Percentiles rank a stretch among this genome's conserved stretches.
Evolutionary conservation across 2,797 vertebrate genomes (phyloP).

Genomic region (Lacerta bilineata): DNA sequence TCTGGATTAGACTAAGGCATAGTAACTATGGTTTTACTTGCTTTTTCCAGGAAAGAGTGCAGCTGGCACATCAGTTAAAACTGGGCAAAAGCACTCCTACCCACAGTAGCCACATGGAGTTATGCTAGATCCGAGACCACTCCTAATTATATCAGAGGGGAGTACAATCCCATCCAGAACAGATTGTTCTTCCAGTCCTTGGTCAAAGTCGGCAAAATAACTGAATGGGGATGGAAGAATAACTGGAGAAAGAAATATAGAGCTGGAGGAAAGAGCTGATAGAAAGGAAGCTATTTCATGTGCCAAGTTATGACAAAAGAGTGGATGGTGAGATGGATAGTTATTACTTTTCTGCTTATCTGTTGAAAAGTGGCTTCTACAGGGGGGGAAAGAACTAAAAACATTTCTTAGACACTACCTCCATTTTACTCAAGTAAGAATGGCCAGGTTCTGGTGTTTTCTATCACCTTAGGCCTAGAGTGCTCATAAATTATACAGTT

Average conservation of each 20-base stretch:
- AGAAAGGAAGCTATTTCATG: neutral
- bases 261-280: neutral
- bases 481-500: neutral
- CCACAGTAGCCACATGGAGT: too few species aligned
- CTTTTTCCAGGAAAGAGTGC: too few species aligned
- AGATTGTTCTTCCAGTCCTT: neutral
- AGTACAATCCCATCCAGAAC: too few species aligned
- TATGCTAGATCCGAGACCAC: too few species aligned
- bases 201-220: neutral
- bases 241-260: neutral
- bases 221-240: neutral
- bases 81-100: too few species aligned
- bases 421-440: neutral
- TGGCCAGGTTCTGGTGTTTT: neutral
- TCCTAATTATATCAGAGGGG: too few species aligned
- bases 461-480: neutral
- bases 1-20: too few species aligned
- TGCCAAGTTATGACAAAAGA: neutral
- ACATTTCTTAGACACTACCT: neutral
- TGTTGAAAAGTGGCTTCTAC: neutral
- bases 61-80: too few species aligned
- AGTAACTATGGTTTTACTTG: too few species aligned
- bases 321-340: neutral
- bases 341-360: slow-evolving; percentile 6
- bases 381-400: neutral